Conservation (phyloP, 2,113 vertebrate genomes). For the Ptychochromis oligacanthus region DNA sequence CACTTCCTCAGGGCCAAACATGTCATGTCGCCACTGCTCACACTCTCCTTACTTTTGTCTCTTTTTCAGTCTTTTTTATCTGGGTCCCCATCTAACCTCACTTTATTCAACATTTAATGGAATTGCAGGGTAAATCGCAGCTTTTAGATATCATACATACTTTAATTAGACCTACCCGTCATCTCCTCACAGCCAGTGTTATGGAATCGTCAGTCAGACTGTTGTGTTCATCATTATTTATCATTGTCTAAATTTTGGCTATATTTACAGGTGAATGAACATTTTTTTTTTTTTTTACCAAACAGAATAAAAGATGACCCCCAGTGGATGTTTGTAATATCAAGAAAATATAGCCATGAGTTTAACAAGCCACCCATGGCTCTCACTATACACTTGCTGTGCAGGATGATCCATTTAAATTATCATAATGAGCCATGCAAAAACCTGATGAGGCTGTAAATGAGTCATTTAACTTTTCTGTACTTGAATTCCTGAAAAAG, state of each 20-base stretch:
- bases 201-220: slow-evolving; percentile 18
- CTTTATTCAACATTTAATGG: slow-evolving; percentile 56
- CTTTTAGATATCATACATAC: slow-evolving; percentile 47
- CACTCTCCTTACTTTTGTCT: slow-evolving; percentile 29
- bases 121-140: slow-evolving; percentile 50
- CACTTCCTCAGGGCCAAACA: slow-evolving; percentile 75
- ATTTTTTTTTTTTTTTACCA: slow-evolving; percentile 24
- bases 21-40: slow-evolving; percentile 62
- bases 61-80: neutral
- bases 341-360: neutral
- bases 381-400: slow-evolving; percentile 14
- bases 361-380: neutral
- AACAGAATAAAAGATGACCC: slow-evolving; percentile 33
- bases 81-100: neutral
- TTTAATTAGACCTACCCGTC: slow-evolving; percentile 52
- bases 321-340: slow-evolving; percentile 6
- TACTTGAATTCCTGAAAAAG: slow-evolving; percentile 6
- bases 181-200: slow-evolving; percentile 18
- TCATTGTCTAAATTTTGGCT: neutral
- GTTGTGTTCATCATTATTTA: slow-evolving; percentile 11
- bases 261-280: slow-evolving; percentile 27
- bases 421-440: slow-evolving; percentile 5
- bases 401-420: slow-evolving; percentile 18
- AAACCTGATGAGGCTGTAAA: slow-evolving; percentile 25
- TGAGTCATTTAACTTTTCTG: slow-evolving; percentile 25